A percentile compares a stretch with the other conserved stretches of the same genome.
Evolutionary conservation across 2,888 invertebrate species (phyloP).

Genomic region (Orthosia incerta): DNA sequence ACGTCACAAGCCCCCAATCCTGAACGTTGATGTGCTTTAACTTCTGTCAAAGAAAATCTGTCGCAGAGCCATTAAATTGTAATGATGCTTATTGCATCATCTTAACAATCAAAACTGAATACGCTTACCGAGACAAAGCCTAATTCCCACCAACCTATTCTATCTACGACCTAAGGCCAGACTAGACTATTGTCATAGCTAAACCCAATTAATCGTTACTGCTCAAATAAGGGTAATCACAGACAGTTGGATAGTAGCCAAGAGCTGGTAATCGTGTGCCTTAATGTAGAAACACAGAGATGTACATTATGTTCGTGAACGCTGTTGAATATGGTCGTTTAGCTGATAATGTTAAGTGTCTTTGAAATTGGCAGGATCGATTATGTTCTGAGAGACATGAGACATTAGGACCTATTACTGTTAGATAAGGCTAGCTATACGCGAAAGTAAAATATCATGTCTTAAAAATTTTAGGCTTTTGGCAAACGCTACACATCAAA

Average conservation of each 20-base stretch:
- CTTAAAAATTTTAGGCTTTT: too few relatives aligned
- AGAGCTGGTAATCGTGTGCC: constrained; percentile 34
- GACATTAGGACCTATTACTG: too few relatives aligned
- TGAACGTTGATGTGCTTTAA: too few relatives aligned
- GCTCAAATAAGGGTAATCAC: constrained; percentile 41
- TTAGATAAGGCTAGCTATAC: too few relatives aligned
- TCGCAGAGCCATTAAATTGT: not conserved
- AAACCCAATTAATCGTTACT: constrained; percentile 33
- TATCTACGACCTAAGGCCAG: constrained; percentile 15
- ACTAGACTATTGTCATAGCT: constrained; percentile 37
- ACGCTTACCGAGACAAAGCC: not conserved
- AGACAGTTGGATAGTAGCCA: constrained; percentile 44
- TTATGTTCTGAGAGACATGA: not conserved
- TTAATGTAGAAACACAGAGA: constrained; percentile 28
- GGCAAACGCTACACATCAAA: too few relatives aligned
- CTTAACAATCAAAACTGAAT: constrained; percentile 4
- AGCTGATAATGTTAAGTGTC: constrained; percentile 1
- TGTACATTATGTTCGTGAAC: not conserved
- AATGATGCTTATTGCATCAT: not conserved
- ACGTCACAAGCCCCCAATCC: too few relatives aligned
- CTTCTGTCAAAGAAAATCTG: too few relatives aligned
- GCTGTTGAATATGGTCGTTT: not conserved
- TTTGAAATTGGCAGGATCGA: not conserved
- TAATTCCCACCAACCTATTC: constrained; percentile 11
- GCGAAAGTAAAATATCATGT: too few relatives aligned